phyloP scores from a whole-genome alignment of 1,140 invertebrate genomes.

The Potamilus streckersoni region DNA sequence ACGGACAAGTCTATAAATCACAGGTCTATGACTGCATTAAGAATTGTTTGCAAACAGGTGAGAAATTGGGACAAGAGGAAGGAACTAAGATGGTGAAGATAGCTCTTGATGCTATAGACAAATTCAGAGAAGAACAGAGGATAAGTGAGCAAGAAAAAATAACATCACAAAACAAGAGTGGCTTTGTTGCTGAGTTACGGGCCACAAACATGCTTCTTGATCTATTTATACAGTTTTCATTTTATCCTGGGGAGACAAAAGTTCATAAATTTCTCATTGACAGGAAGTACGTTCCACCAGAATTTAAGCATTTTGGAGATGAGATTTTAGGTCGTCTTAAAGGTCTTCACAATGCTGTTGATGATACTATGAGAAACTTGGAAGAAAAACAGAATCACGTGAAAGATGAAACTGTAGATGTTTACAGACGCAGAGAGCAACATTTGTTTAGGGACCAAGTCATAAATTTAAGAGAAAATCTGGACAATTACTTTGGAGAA shows the following conservation, averaged over 20 bases:
- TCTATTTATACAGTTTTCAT: conserved; percentile 1
- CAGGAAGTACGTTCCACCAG: neutral
- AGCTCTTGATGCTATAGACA: conserved; percentile 23
- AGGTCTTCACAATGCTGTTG: conserved; percentile 5
- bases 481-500: conserved; percentile 36
- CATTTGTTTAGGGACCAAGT: conserved; percentile 17
- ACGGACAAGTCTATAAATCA: conserved; percentile 38
- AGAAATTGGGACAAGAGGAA: conserved; percentile 18
- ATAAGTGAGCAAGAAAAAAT: conserved; percentile 29
- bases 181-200: conserved; percentile 38
- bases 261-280: conserved; percentile 31
- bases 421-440: conserved; percentile 5
- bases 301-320: conserved; percentile 4
- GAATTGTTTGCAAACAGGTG: conserved; percentile 4
- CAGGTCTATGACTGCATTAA: conserved; percentile 26
- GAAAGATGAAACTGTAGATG: conserved; percentile 19
- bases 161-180: conserved; percentile 18
- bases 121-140: conserved; percentile 37
- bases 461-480: conserved; percentile 29
- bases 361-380: conserved; percentile 24
- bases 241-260: conserved; percentile 10
- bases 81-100: conserved; percentile 16
- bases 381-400: conserved; percentile 37
- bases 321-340: conserved; percentile 21
- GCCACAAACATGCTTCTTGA: conserved; percentile 20